phyloP scores from a whole-genome alignment of 2,888 invertebrate genomes.

The Mantis religiosa region DNA sequence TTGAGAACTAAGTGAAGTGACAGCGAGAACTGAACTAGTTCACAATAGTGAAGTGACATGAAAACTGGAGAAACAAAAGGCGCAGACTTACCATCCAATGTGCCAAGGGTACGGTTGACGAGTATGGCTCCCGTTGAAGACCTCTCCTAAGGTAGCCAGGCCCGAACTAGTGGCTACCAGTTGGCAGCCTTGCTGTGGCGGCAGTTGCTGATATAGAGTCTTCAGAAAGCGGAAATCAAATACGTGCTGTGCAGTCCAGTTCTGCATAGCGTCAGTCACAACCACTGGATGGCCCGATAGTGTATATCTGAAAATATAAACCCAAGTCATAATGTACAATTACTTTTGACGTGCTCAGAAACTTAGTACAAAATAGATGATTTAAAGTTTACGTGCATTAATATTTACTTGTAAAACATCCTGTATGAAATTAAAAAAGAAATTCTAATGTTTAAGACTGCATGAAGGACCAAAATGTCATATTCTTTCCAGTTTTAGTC shows the following conservation, averaged over 20 bases:
- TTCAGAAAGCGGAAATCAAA: slow-evolving; percentile 51
- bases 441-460: too few species aligned
- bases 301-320: slow-evolving; percentile 39
- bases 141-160: slow-evolving; percentile 46
- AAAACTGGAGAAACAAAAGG: too few species aligned
- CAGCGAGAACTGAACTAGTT: too few species aligned
- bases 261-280: slow-evolving; percentile 46
- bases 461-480: too few species aligned
- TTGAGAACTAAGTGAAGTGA: too few species aligned
- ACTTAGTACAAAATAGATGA: too few species aligned
- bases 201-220: slow-evolving; percentile 38
- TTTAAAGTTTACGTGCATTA: too few species aligned
- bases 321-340: neutral
- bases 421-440: too few species aligned
- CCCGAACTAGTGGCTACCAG: slow-evolving; percentile 37
- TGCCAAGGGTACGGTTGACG: slow-evolving; percentile 48
- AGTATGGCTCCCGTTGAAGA: slow-evolving; percentile 45
- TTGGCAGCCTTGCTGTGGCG: neutral
- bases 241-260: slow-evolving; percentile 48
- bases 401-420: too few species aligned
- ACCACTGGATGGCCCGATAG: slow-evolving; percentile 50
- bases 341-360: too few species aligned
- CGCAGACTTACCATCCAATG: slow-evolving; percentile 50
- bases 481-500: too few species aligned
- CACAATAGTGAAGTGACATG: too few species aligned